Conservation (phyloP, 2,113 vertebrate species). For the Coregonus clupeaformis region DNA sequence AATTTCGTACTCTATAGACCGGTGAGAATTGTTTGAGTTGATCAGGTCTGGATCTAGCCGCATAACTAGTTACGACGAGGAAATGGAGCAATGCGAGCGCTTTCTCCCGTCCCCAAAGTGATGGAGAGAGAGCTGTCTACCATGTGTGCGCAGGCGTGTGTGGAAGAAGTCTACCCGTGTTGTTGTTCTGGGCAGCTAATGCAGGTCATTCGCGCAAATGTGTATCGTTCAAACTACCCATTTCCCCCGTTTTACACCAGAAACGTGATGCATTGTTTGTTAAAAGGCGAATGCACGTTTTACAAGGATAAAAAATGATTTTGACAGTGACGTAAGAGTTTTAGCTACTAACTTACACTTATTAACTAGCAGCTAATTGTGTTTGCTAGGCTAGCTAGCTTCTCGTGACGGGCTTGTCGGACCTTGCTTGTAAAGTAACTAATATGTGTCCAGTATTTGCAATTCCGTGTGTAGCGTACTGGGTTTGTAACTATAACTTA, state of each 20-base stretch:
- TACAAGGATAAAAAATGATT: too few relatives aligned
- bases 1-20: not conserved
- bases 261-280: too few relatives aligned
- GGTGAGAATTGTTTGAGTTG: not conserved
- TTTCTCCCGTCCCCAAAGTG: slow-evolving; percentile 47
- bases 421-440: too few relatives aligned
- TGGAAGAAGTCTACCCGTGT: slow-evolving; percentile 46
- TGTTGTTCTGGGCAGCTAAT: slow-evolving; percentile 19
- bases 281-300: too few relatives aligned
- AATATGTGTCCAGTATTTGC: too few relatives aligned
- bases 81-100: slow-evolving; percentile 35
- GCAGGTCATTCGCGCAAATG: slow-evolving; percentile 12
- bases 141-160: slow-evolving; percentile 68
- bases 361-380: too few relatives aligned
- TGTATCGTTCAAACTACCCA: not conserved
- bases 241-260: not conserved
- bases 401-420: too few relatives aligned
- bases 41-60: not conserved
- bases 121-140: slow-evolving; percentile 49
- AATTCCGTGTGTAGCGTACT: too few relatives aligned
- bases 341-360: too few relatives aligned
- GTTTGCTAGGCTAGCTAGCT: too few relatives aligned
- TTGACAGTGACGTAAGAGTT: too few relatives aligned
- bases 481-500: too few relatives aligned
- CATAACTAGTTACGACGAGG: not conserved